phyloP scores from a whole-genome alignment of 1,140 invertebrate species.

The Oryzaephilus surinamensis region DNA sequence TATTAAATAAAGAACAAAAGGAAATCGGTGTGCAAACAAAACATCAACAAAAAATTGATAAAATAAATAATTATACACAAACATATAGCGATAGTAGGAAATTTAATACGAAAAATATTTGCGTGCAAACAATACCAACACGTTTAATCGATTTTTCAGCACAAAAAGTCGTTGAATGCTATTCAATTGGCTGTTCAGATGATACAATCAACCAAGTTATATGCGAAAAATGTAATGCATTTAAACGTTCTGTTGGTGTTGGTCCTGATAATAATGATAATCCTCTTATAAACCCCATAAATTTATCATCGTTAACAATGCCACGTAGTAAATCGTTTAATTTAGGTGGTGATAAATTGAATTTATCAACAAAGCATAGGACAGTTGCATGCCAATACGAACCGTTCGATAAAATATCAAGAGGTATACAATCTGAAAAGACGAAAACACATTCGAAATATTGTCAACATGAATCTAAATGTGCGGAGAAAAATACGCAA shows the following conservation, averaged over 20 bases:
- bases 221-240: slow-evolving; percentile 41
- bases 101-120: slow-evolving; percentile 31
- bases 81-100: slow-evolving; percentile 15
- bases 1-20: slow-evolving; percentile 21
- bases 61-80: slow-evolving; percentile 16
- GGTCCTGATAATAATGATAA: slow-evolving; percentile 32
- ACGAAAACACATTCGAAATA: slow-evolving; percentile 26
- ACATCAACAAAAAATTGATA: slow-evolving; percentile 10
- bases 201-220: slow-evolving; percentile 36
- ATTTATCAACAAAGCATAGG: slow-evolving; percentile 19
- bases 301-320: slow-evolving; percentile 24
- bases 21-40: slow-evolving; percentile 35
- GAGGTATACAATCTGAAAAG: slow-evolving; percentile 20
- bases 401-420: slow-evolving; percentile 10
- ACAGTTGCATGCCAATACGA: slow-evolving; percentile 25
- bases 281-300: slow-evolving; percentile 18
- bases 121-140: slow-evolving; percentile 36
- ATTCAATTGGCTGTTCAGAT: slow-evolving; percentile 39
- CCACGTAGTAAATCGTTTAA: slow-evolving; percentile 33
- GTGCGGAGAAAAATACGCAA: slow-evolving; percentile 26
- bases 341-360: slow-evolving; percentile 29
- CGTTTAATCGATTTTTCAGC: slow-evolving; percentile 20
- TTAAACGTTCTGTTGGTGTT: slow-evolving; percentile 37
- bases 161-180: slow-evolving; percentile 34
- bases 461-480: slow-evolving; percentile 31